These are phyloP conservation scores for Hemibagrus guttatus DNA, from an alignment of 2,797 vertebrate genomes.

Conservation along the genomic window DNA sequence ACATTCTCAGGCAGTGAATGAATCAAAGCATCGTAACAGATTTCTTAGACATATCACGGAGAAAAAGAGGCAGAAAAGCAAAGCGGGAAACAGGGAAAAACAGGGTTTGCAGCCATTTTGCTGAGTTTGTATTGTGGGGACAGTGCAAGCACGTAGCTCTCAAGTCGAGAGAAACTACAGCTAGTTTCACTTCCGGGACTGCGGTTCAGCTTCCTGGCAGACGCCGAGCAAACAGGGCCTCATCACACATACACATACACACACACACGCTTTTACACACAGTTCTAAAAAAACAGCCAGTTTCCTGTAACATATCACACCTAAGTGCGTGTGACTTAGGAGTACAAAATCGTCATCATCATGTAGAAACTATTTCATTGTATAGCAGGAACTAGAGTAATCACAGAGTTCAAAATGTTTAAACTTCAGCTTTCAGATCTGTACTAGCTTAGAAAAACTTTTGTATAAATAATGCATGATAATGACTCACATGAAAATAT, in stretches of 20 bases:
- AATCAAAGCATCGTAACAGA: not conserved
- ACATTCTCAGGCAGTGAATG: not conserved
- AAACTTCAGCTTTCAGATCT: not conserved
- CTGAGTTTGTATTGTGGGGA: constrained; percentile 24
- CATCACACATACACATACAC: constrained; percentile 31
- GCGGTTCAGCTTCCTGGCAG: constrained; percentile 74
- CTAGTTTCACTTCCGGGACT: constrained; percentile 73
- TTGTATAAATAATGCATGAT: not conserved
- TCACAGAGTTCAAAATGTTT: too few relatives aligned
- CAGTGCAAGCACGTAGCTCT: not conserved
- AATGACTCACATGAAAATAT: not conserved
- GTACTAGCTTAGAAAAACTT: too few relatives aligned
- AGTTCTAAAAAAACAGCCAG: constrained; percentile 62
- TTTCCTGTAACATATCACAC: constrained; percentile 73
- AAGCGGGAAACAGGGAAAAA: constrained; percentile 9
- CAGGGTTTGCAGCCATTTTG: constrained; percentile 29
- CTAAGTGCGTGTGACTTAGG: constrained; percentile 44
- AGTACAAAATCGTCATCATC: not conserved
- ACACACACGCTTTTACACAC: constrained; percentile 26
- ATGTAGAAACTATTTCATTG: not conserved
- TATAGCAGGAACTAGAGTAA: not conserved
- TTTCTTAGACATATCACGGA: not conserved
- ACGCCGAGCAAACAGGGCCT: constrained; percentile 59
- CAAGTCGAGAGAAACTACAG: constrained; percentile 47
- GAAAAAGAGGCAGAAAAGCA: not conserved